These are phyloP conservation scores for Condylura cristata DNA, from an alignment of 2,113 vertebrate species.

Conservation along the genomic window DNA sequence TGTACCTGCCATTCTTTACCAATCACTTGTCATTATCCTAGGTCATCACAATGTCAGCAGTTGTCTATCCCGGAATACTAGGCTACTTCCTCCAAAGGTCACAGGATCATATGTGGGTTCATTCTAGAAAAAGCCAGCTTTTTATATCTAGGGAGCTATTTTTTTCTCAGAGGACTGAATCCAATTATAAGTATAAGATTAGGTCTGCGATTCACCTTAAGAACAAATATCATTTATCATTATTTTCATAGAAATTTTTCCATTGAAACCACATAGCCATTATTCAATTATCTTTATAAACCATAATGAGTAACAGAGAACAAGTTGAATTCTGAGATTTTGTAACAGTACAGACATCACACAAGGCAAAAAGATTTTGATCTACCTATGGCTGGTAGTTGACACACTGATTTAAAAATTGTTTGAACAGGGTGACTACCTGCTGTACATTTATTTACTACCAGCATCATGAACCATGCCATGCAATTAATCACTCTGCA, in stretches of 20 bases:
- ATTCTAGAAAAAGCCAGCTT: neutral
- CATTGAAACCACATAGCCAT: neutral
- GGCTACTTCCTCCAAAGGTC: neutral
- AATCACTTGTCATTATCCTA: neutral
- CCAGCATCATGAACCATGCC: neutral
- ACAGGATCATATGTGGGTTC: neutral
- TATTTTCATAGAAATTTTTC: neutral
- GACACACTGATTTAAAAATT: conserved; percentile 53
- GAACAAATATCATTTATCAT: neutral
- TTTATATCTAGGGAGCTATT: neutral
- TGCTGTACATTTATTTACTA: conserved; percentile 65
- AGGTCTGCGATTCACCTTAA: neutral
- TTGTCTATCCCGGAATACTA: neutral
- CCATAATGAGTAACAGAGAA: neutral
- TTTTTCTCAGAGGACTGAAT: neutral
- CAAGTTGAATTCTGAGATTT: neutral
- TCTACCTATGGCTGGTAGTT: neutral
- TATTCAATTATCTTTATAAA: conserved; percentile 36
- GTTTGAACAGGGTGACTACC: conserved; percentile 41
- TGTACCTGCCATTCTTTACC: neutral
- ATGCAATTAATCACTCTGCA: conserved; percentile 73
- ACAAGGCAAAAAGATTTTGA: conserved; percentile 8
- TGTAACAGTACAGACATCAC: neutral
- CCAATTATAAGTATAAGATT: neutral
- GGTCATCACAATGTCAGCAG: neutral